A percentile compares a stretch with the other conserved stretches of the same genome.
phyloP scores from a whole-genome alignment of 2,888 invertebrate genomes.

The Drosophila maculinotata region DNA sequence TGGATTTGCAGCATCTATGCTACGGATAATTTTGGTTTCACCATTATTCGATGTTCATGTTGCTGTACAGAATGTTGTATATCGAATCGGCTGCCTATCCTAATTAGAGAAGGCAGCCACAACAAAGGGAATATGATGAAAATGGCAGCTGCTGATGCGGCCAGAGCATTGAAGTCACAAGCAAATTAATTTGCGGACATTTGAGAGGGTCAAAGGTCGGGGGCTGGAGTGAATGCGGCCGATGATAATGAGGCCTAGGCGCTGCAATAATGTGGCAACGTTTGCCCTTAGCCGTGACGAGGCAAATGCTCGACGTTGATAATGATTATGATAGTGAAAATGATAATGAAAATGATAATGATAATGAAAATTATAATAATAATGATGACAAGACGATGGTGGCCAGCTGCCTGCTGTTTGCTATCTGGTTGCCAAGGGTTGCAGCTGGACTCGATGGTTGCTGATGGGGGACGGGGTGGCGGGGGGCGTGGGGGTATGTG shows the following conservation, averaged over 20 bases:
- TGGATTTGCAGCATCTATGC: no score
- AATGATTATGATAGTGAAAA: conserved; percentile 48
- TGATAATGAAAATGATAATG: conserved; percentile 1
- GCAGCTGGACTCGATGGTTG: background rate
- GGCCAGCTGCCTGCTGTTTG: conserved; percentile 9
- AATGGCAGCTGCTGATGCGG: conserved; percentile 26
- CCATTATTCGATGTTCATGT: background rate
- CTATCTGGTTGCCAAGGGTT: conserved; percentile 7
- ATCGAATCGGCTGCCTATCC: background rate
- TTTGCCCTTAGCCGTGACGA: conserved; percentile 34
- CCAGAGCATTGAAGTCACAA: conserved; percentile 29
- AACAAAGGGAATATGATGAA: conserved; percentile 6
- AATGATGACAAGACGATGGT: conserved; percentile 6
- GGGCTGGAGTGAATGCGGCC: conserved; percentile 34
- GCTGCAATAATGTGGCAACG: conserved; percentile 25
- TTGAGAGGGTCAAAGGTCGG: conserved; percentile 58
- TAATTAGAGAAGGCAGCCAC: background rate
- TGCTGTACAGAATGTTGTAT: background rate
- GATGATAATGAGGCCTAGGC: conserved; percentile 51
- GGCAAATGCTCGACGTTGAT: conserved; percentile 51
- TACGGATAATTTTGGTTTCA: background rate
- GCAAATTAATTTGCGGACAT: conserved; percentile 63
- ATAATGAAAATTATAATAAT: conserved; percentile 9
- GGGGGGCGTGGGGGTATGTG: background rate
- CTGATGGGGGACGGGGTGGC: background rate